A percentile compares a stretch with the other conserved stretches of the same genome.
These are phyloP conservation scores for Cyphomyrus discorhynchus DNA, from an alignment of 2,113 vertebrate genomes.

Conservation along the genomic window DNA sequence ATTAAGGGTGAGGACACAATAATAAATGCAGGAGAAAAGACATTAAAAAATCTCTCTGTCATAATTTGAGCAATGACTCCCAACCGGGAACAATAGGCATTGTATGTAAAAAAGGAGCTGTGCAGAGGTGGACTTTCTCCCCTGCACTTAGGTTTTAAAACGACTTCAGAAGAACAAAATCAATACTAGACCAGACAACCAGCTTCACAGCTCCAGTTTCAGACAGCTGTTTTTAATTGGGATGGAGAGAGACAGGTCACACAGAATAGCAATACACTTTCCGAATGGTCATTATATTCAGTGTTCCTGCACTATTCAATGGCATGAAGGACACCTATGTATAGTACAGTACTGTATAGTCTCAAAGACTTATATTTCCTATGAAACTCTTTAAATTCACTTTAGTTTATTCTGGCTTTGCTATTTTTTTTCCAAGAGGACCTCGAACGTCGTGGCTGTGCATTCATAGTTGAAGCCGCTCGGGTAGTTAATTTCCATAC, in stretches of 20 bases:
- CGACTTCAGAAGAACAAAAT: not conserved
- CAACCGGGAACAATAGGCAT: constrained; percentile 3
- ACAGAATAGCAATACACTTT: not conserved
- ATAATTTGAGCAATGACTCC: not conserved
- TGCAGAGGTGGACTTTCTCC: not conserved
- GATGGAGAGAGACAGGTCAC: not conserved
- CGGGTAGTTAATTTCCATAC: not conserved
- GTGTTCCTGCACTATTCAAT: not conserved
- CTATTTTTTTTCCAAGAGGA: not conserved
- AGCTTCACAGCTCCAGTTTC: not conserved
- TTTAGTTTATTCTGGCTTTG: not conserved
- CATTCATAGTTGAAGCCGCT: not conserved
- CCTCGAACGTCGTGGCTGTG: not conserved
- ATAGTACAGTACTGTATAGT: not conserved
- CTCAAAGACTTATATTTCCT: not conserved
- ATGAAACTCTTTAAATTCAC: not conserved
- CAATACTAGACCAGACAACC: not conserved
- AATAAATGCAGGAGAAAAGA: not conserved
- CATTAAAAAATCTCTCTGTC: constrained; percentile 10
- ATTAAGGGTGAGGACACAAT: not conserved
- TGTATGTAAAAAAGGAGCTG: constrained; percentile 16
- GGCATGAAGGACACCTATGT: not conserved
- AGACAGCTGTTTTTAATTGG: not conserved
- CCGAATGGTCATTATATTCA: not conserved
- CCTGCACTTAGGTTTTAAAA: not conserved